Percentiles rank a stretch among this genome's conserved stretches.
phyloP scores from a whole-genome alignment of 2,113 vertebrate genomes.

The Caranx melampygus region DNA sequence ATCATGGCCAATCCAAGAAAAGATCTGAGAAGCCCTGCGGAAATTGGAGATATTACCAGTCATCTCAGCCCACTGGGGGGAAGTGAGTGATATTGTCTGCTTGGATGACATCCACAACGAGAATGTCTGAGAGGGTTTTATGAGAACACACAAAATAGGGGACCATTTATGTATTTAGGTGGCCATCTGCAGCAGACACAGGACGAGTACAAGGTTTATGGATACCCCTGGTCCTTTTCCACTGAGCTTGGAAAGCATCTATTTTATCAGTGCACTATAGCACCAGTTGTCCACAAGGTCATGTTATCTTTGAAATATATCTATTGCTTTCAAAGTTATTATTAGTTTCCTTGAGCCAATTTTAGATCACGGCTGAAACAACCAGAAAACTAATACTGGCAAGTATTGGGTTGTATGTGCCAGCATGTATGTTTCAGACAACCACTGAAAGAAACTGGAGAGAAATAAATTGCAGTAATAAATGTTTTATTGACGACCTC shows the following conservation, averaged over 20 bases:
- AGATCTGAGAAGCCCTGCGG: constrained; percentile 66
- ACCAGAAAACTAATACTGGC: background rate
- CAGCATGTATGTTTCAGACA: background rate
- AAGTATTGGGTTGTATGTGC: background rate
- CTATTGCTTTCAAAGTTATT: background rate
- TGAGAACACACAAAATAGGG: constrained; percentile 48
- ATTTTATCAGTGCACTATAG: constrained; percentile 23
- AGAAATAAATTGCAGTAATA: background rate
- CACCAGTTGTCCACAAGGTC: constrained; percentile 25
- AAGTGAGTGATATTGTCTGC: constrained; percentile 33
- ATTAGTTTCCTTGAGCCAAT: constrained; percentile 16
- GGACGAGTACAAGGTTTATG: constrained; percentile 41
- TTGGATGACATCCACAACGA: constrained; percentile 46
- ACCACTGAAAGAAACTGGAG: background rate
- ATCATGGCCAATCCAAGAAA: constrained; percentile 63
- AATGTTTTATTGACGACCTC: background rate
- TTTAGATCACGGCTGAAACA: background rate
- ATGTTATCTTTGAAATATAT: constrained; percentile 21
- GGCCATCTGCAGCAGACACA: constrained; percentile 23
- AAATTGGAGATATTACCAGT: constrained; percentile 71
- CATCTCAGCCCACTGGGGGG: constrained; percentile 52
- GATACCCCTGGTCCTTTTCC: constrained; percentile 10
- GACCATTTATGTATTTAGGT: constrained; percentile 43
- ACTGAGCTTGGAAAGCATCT: constrained; percentile 15
- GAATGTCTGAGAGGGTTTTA: constrained; percentile 39